These are phyloP conservation scores for Ectemnius cavifrons DNA, from an alignment of 2,888 invertebrate genomes.

Conservation along the genomic window DNA sequence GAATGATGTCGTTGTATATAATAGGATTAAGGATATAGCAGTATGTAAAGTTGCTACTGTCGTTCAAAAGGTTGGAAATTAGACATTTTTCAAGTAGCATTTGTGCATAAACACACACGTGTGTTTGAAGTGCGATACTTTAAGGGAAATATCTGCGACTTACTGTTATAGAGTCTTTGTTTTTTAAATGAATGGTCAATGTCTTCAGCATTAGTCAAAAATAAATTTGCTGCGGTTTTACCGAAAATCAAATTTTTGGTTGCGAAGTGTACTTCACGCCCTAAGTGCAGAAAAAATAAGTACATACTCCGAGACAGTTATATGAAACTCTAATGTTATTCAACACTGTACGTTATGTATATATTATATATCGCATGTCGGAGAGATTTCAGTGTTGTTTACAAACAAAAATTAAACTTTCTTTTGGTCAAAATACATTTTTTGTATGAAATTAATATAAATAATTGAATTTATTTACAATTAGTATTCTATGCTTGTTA, in stretches of 20 bases:
- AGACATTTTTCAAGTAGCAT: constrained; percentile 34
- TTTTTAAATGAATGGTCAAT: too few species aligned
- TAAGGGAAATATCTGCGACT: constrained; percentile 18
- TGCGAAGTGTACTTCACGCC: background rate
- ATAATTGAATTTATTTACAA: constrained; percentile 22
- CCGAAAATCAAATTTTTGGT: constrained; percentile 15
- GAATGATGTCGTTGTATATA: constrained; percentile 76
- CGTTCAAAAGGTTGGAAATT: constrained; percentile 58
- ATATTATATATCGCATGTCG: constrained; percentile 19
- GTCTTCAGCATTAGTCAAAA: constrained; percentile 12
- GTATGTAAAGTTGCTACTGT: constrained; percentile 66
- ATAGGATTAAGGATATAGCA: constrained; percentile 69
- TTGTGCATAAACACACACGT: constrained; percentile 23
- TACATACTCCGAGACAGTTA: constrained; percentile 13
- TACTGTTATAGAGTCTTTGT: too few species aligned
- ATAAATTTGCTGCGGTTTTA: constrained; percentile 16
- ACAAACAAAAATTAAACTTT: constrained; percentile 8
- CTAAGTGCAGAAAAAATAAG: constrained; percentile 11
- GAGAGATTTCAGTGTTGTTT: constrained; percentile 15
- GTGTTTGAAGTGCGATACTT: constrained; percentile 11
- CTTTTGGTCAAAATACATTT: constrained; percentile 20
- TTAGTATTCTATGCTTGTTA: constrained; percentile 29
- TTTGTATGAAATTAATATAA: constrained; percentile 34
- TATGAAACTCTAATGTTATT: constrained; percentile 10
- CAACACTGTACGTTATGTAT: constrained; percentile 38